Evolutionary conservation across 2,113 vertebrate genomes (phyloP).

Genomic region (Pomatorhinus ruficollis): DNA sequence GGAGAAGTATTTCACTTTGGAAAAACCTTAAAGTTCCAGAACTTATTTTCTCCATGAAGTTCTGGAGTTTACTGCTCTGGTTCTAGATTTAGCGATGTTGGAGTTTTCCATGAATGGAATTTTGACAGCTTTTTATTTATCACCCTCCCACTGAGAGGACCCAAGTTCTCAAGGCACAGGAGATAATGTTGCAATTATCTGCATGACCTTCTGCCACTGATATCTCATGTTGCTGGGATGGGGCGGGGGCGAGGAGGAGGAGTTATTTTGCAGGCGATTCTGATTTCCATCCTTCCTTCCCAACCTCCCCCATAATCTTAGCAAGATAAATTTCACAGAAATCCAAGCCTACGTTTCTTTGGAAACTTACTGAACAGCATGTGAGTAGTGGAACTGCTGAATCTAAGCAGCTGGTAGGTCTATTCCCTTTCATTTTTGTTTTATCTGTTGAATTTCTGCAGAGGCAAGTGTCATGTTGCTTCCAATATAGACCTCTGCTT

Average conservation of each 20-base stretch:
- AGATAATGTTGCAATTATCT: slow-evolving; percentile 40
- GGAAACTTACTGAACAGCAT: background rate
- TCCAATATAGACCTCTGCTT: background rate
- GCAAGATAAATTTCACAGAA: background rate
- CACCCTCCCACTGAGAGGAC: background rate
- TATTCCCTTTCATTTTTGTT: slow-evolving; percentile 7
- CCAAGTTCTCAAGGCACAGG: background rate
- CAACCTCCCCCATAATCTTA: background rate
- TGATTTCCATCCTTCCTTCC: background rate
- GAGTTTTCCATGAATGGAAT: slow-evolving; percentile 2
- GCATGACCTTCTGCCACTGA: background rate
- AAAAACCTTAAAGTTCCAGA: background rate
- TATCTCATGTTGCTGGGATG: background rate
- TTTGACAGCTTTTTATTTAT: slow-evolving; percentile 1
- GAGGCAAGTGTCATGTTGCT: background rate
- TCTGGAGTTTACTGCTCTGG: background rate
- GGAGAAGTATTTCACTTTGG: background rate
- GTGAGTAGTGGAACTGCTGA: background rate
- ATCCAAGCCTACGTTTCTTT: background rate
- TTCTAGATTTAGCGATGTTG: background rate
- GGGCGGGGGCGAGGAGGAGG: too few relatives aligned
- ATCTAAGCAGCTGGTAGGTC: background rate
- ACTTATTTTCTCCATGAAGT: background rate
- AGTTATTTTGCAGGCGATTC: background rate
- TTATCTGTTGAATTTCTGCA: background rate